These are phyloP conservation scores for Sebastes nivosus DNA, from an alignment of 2,797 vertebrate species.

Conservation along the genomic window DNA sequence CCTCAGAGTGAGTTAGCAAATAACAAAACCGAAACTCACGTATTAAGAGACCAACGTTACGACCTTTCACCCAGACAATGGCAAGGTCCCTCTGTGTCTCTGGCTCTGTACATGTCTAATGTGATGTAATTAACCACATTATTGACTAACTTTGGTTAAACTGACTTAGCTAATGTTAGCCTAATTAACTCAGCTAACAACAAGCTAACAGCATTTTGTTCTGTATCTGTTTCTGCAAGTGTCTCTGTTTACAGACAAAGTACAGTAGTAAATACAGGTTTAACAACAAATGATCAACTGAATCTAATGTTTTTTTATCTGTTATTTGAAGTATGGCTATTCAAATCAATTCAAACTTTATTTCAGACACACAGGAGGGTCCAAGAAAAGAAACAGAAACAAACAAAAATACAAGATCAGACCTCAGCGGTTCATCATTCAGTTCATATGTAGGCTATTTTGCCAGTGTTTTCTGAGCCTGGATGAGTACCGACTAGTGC, in stretches of 20 bases:
- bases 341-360: no score
- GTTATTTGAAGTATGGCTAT: neutral
- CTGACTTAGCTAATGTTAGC: neutral
- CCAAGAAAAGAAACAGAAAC: no score
- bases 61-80: accelerated
- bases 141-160: neutral
- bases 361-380: no score
- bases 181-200: slow-evolving; percentile 1
- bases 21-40: neutral
- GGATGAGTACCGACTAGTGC: no score
- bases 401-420: no score
- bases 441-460: no score
- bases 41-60: no score
- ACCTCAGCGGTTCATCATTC: no score
- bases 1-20: slow-evolving; percentile 14
- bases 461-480: no score
- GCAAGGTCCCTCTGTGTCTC: neutral
- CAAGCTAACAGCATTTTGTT: neutral
- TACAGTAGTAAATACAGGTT: accelerated
- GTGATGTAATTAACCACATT: neutral
- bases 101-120: neutral
- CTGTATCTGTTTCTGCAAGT: neutral
- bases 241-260: neutral
- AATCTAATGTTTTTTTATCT: no score
- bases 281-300: neutral